A percentile compares a stretch with the other conserved stretches of the same genome.
These are phyloP conservation scores for Bimastos eiseni DNA, from an alignment of 2,888 invertebrate species.

Conservation along the genomic window DNA sequence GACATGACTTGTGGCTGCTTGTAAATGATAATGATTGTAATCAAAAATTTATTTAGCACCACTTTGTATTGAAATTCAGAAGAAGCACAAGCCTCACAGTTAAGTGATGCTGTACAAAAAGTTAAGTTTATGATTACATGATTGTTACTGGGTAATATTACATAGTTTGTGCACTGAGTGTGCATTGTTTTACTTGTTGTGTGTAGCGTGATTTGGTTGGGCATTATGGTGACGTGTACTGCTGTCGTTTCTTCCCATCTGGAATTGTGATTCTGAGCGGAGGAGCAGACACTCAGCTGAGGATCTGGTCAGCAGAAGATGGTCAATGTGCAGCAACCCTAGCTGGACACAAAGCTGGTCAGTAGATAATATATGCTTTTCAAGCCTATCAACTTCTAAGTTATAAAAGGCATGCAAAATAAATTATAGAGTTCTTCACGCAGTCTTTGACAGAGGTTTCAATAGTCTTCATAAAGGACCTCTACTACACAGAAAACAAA, in stretches of 20 bases:
- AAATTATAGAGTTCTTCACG: no score
- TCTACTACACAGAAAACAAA: no score
- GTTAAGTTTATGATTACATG: not conserved
- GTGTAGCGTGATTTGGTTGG: constrained; percentile 66
- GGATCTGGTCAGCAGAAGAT: constrained; percentile 74
- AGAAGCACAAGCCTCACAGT: not conserved
- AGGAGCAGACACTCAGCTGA: constrained; percentile 73
- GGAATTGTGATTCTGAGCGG: constrained; percentile 72
- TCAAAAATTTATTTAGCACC: no score
- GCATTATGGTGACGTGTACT: constrained; percentile 73
- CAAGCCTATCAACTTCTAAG: not conserved
- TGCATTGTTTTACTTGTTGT: not conserved
- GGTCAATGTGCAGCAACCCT: constrained; percentile 73
- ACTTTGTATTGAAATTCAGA: no score
- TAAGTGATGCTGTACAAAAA: not conserved
- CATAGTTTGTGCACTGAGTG: not conserved
- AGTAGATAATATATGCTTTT: not conserved
- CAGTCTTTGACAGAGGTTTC: no score
- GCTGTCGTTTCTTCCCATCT: constrained; percentile 74
- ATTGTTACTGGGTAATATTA: not conserved
- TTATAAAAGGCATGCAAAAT: not conserved
- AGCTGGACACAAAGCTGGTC: constrained; percentile 66
- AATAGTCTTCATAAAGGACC: no score
- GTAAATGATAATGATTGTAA: not conserved
- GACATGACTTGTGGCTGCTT: not conserved